Evolutionary conservation across 2,797 vertebrate genomes (phyloP), one percentile per base, ranked within the genome.

Genomic region (Urosaurus nigricauda): DNA sequence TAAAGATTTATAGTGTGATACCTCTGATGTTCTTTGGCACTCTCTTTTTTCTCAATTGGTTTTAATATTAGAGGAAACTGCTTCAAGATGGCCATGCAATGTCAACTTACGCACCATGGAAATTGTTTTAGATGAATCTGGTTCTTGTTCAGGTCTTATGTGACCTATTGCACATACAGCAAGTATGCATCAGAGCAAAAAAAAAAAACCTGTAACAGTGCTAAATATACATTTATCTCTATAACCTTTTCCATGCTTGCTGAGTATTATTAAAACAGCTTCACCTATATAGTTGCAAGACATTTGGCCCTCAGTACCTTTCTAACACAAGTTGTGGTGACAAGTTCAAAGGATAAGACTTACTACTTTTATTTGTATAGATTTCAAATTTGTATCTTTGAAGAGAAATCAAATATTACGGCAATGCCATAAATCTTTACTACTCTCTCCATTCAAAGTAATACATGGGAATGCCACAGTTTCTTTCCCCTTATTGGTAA

Each of bases 31-130:
- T 51, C 51, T 84, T 53, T 35, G 68, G 47, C 43, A 26, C 32
- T 73, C n/a, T 51, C 19, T 73, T 71, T 53, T 84, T 71, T 24
- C 43, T 70, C 65, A 53, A 47, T 56, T 37, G 83, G 68, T 84
- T 74, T 74, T 35, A 74, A 37, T 73, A 84, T 58, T n/a, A 56
- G 70, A 84, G 70, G 56, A 73, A 84, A 84, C 70, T 70, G 24
- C 26, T 68, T 68, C 63, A 83, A 58, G 68, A 74, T 73, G n/a
- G 65, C 51, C 70, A 21, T 35, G 78, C 32, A 35, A 32, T 79
- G 19, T 7, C 47, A 60, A 12, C 12, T 83, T 17, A 29, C 5
- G 24, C 24, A 32, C 43, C 63, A 32, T 8, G 29, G 63, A 70
- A 83, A 83, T n/a, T 43, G 81, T 70, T 83, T 70, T 40, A 83